Percentiles rank a stretch among this genome's conserved stretches.
phyloP scores from a whole-genome alignment of 23 tunicate species.

The Phallusia fumigata region DNA sequence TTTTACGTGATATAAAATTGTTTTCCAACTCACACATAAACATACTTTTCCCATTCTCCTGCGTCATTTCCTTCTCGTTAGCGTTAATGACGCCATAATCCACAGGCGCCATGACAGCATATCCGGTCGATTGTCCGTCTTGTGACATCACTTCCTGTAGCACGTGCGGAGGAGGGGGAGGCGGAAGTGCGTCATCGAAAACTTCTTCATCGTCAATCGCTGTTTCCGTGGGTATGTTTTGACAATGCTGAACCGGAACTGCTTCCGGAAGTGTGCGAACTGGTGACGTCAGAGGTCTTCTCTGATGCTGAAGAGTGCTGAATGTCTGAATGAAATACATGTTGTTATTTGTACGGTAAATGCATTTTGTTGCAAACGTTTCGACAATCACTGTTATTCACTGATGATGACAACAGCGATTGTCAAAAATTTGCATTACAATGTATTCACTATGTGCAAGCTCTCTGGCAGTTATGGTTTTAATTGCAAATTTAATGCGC shows the following conservation, averaged over 20 bases:
- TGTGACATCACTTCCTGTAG: constrained; percentile 20
- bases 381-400: too few relatives aligned
- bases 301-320: constrained; percentile 15
- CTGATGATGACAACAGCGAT: background rate
- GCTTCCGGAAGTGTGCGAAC: background rate
- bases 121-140: constrained; percentile 7
- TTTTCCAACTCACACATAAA: too few relatives aligned
- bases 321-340: background rate
- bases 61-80: background rate
- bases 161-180: constrained; percentile 62
- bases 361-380: too few relatives aligned
- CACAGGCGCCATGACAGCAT: constrained; percentile 1
- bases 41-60: too few relatives aligned
- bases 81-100: background rate
- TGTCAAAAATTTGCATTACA: background rate
- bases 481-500: too few relatives aligned
- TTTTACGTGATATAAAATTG: too few relatives aligned
- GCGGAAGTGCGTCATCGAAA: constrained; percentile 29
- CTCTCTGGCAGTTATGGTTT: too few relatives aligned
- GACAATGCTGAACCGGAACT: background rate
- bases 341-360: too few relatives aligned
- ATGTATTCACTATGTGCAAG: background rate
- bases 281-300: background rate
- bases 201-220: constrained; percentile 4
- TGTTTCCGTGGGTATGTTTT: background rate